Conservation (phyloP, 2,888 invertebrate genomes). For the Onchidella celtica region DNA sequence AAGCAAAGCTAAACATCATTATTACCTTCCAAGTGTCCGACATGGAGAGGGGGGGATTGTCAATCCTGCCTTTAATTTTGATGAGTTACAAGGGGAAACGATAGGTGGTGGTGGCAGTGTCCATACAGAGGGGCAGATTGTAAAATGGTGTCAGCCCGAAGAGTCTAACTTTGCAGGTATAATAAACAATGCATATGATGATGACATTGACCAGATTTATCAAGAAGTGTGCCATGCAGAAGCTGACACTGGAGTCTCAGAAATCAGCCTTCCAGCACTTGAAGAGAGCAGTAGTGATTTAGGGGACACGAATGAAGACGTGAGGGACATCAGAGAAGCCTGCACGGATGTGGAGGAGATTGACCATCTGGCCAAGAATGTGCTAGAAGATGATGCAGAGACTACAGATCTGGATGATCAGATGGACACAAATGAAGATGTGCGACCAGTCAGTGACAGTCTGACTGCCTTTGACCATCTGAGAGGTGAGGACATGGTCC, state of each 20-base stretch:
- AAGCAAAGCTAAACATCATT: background rate
- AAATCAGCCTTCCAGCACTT: too few relatives aligned
- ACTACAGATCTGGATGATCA: background rate
- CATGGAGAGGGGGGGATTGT: constrained; percentile 6
- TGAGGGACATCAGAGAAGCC: background rate
- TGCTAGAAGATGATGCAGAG: background rate
- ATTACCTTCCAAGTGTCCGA: background rate
- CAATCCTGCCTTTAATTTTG: background rate
- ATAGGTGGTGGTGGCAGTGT: background rate
- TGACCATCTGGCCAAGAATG: background rate
- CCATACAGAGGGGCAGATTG: background rate
- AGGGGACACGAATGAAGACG: constrained; percentile 1
- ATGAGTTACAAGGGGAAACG: background rate
- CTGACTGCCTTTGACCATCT: background rate
- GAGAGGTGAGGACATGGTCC: background rate
- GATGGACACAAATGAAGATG: background rate
- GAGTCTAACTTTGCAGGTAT: background rate
- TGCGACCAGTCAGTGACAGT: background rate
- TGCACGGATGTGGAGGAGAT: background rate
- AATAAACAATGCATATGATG: background rate
- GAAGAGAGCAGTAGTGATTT: background rate
- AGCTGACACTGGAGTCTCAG: background rate
- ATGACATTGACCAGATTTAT: background rate
- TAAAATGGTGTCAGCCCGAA: background rate
- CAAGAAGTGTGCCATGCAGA: background rate